Base-by-base conservation (phyloP, 1,140 invertebrate species). In the Trachymyrmex cornetzi region DNA sequence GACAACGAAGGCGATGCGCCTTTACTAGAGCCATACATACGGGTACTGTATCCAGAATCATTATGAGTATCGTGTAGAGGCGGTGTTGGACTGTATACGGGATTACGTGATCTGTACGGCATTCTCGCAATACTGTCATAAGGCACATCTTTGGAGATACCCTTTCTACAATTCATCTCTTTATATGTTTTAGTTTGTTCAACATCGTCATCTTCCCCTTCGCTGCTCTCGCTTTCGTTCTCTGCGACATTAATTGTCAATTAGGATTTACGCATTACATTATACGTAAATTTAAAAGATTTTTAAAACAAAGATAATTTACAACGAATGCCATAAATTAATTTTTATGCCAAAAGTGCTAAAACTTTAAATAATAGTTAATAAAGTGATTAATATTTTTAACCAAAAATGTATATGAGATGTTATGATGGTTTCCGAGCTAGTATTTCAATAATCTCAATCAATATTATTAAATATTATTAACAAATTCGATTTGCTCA, bases 31-130 rank as follows among this genome's bases (percentile, higher is more conserved):
- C 97, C 97, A 85, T 97, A 97, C 87, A 97, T 97, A 90, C 97
- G 97, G 16, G 97, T 98, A 86, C 97, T 97, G 91, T 98, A 98
- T 2, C 97, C 97, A 14, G 97, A 98, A 93, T 98, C 97, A 91
- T 97, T 97, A 91, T 97, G 97, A 0, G 96, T 96, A 90, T 97
- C 97, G 80, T 94, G 91, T 24, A 93, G 82, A 64, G 91, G 92
- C 22, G 93, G 92, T 27, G 94, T 94, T 2, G 94, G 94, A 90
- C 94, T 95, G 85, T 95, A 95, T 67, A 95, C 94, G n/a, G 93
- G 93, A 77, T 90, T 94, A 34, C 94, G 92, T n/a, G 94, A 94
- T 87, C 94, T 92, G 86, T 94, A 95, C 30, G 94, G 94, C 91
- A 95, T 92, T 72, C 92, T 93, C 57, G 93, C 92, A 53, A 94